Base-by-base conservation (phyloP, 2,888 invertebrate genomes). In the Beris morrisii region DNA sequence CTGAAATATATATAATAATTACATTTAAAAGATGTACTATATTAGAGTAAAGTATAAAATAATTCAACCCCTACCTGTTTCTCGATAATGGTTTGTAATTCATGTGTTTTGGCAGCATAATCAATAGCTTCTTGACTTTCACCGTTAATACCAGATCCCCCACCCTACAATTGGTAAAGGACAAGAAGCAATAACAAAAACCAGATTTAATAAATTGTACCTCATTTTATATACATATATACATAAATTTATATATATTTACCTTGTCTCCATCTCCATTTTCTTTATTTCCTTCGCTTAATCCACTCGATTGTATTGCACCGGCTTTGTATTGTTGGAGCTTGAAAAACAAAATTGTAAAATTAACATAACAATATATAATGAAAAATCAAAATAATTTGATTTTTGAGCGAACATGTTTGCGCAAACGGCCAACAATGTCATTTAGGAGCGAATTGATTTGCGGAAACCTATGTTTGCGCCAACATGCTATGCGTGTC, bases 71-170 rank as follows among this genome's bases (percentile, higher is more conserved):
- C 72, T 72, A 93, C 93, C 89, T 93, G 93, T 81, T 93, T 93
- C 80, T 92, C 92, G 81, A 93, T 85, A 75, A 91, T 90, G 79
- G 88, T 87, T 85, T 93, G 93, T 74, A 93, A 87, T 81, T 93
- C 92, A 77, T 88, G 86, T 76, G 92, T 85, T 83, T 84, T 85
- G 77, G 80, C 77, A 64, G 79, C 77, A 71, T 80, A 80, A 71
- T 81, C 81, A 69, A 77, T 76, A 32, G 72, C 70, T 28, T 81
- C 80, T 70, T 73, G 75, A 48, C 76, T 73, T 70, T 81, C 81
- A 48, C 81, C 81, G 72, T 81, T 81, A 66, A 80, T 71, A 15
- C 74, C 72, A 53, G 73, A 71, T 32, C 72, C 76, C 55, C 67
- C 67, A 71, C 70, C 74, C 69, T 70, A 22, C 4, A 50, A 38